A percentile compares a stretch with the other conserved stretches of the same genome.
phyloP scores from a whole-genome alignment of 2,888 invertebrate genomes.

The Tromatobia lineatoria region DNA sequence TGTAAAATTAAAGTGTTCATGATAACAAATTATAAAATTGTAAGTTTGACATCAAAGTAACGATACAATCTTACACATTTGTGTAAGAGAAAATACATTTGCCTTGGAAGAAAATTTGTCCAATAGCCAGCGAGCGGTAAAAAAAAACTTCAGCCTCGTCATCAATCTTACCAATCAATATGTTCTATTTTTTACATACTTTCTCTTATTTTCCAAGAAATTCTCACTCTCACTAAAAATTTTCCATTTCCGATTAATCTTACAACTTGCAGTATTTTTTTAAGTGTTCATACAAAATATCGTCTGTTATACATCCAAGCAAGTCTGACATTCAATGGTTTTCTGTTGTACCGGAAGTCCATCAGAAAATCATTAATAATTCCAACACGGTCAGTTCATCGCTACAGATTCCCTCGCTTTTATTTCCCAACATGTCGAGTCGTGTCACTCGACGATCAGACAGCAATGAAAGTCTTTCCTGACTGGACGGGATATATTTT shows the following conservation, averaged over 20 bases:
- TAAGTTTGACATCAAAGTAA: too few species aligned
- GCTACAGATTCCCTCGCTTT: constrained; percentile 16
- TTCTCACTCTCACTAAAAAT: constrained; percentile 43
- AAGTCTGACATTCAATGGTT: constrained; percentile 54
- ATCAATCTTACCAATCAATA: too few species aligned
- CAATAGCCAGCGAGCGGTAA: too few species aligned
- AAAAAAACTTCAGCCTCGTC: too few species aligned
- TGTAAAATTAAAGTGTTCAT: too few species aligned
- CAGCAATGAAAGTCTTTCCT: not conserved
- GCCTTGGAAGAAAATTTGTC: too few species aligned
- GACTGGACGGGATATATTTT: not conserved
- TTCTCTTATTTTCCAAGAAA: constrained; percentile 47
- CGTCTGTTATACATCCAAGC: constrained; percentile 9
- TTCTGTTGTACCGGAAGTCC: constrained; percentile 30
- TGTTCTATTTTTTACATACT: not conserved
- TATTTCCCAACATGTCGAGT: constrained; percentile 31
- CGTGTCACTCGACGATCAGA: constrained; percentile 32
- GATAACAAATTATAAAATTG: too few species aligned
- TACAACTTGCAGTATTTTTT: not conserved
- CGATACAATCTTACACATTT: too few species aligned
- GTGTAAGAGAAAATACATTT: too few species aligned
- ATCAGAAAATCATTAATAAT: constrained; percentile 69
- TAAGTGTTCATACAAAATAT: not conserved
- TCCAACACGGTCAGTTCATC: constrained; percentile 59
- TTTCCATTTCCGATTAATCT: constrained; percentile 52